Evolutionary conservation across 2,888 invertebrate genomes (phyloP).

Genomic region (Spilosoma lubricipeda): DNA sequence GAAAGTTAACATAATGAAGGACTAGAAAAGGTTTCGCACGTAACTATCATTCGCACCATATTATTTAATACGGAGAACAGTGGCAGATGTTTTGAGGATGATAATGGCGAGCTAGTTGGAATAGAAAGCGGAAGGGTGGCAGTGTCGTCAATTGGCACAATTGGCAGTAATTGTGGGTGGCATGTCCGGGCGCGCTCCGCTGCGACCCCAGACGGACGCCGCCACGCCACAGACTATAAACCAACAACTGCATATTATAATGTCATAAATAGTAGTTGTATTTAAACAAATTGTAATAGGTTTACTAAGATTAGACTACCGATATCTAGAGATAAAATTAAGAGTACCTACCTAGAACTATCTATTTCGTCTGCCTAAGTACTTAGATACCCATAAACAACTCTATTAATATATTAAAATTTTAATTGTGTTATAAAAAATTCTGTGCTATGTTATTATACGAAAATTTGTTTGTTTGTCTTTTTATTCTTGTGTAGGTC

Average conservation of each 20-base stretch:
- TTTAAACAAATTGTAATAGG: neutral
- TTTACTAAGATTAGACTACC: neutral
- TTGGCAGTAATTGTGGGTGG: constrained; percentile 85
- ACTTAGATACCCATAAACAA: neutral
- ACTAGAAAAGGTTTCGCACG: constrained; percentile 18
- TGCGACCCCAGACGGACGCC: constrained; percentile 55
- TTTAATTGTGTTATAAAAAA: neutral
- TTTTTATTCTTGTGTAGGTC: neutral
- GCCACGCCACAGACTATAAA: constrained; percentile 41
- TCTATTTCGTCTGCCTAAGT: neutral
- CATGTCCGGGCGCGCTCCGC: constrained; percentile 79
- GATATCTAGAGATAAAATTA: neutral
- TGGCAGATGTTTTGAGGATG: constrained; percentile 75
- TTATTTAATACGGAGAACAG: constrained; percentile 42
- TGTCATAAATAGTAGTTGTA: neutral
- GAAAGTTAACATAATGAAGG: constrained; percentile 31
- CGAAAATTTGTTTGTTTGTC: too few relatives aligned
- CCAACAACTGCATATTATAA: neutral
- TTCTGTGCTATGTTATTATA: neutral
- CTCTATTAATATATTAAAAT: neutral
- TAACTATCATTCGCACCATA: neutral
- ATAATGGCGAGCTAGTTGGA: constrained; percentile 56
- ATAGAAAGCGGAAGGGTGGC: constrained; percentile 85
- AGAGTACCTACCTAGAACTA: neutral
- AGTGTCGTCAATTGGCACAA: constrained; percentile 84